Percentiles rank a stretch among this genome's conserved stretches.
phyloP scores from a whole-genome alignment of 2,888 invertebrate genomes.

The Sarcophaga variegata region DNA sequence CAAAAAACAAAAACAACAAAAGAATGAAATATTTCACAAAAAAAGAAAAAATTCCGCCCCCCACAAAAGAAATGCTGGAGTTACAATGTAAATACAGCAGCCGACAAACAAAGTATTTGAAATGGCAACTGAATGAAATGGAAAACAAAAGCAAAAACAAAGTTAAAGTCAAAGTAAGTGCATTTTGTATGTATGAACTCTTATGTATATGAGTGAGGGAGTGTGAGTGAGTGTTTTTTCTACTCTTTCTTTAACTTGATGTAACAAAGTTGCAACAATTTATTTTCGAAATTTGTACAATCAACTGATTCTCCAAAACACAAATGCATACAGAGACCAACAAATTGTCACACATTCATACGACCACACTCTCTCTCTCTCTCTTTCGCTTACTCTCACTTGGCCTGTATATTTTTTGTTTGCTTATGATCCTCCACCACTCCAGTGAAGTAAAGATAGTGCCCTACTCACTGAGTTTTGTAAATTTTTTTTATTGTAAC shows the following conservation, averaged over 20 bases:
- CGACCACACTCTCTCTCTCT: neutral
- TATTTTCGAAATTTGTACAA: constrained; percentile 60
- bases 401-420: no score
- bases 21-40: constrained; percentile 1
- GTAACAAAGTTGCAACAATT: constrained; percentile 63
- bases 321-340: constrained; percentile 18
- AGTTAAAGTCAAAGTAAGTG: neutral
- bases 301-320: constrained; percentile 57
- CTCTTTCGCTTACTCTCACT: neutral
- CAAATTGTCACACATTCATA: neutral
- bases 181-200: neutral
- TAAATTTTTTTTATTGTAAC: no score
- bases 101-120: neutral
- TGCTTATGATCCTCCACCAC: no score
- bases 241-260: constrained; percentile 19
- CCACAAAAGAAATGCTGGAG: neutral
- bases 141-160: neutral
- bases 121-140: no score
- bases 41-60: constrained; percentile 10
- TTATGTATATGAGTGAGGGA: constrained; percentile 18
- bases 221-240: neutral
- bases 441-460: no score
- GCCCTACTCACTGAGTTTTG: no score
- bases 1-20: constrained; percentile 25
- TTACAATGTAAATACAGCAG: neutral